phyloP scores from a whole-genome alignment of 1,140 invertebrate species.

The Microplitis demolitor region DNA sequence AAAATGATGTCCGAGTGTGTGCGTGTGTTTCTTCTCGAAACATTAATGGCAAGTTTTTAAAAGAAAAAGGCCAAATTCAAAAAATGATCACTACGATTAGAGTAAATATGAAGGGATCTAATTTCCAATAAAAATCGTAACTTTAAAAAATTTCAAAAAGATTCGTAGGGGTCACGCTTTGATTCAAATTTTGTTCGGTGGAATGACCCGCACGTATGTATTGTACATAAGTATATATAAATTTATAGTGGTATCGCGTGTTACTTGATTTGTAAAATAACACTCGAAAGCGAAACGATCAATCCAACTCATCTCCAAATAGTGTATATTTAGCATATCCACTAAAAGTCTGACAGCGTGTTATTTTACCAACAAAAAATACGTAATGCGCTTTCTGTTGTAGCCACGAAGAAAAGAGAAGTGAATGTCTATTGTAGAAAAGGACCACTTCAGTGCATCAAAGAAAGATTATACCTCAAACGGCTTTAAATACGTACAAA shows the following conservation, averaged over 20 bases:
- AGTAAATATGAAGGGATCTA: too few species aligned
- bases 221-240: background rate
- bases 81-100: too few species aligned
- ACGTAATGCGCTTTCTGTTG: conserved; percentile 34
- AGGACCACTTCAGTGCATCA: conserved; percentile 5
- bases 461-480: conserved; percentile 19
- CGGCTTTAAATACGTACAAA: conserved; percentile 12
- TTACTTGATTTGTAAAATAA: conserved; percentile 9
- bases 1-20: too few species aligned
- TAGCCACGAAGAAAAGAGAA: background rate
- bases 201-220: too few species aligned
- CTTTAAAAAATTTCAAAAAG: too few species aligned
- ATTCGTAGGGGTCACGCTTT: too few species aligned
- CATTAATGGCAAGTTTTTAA: too few species aligned
- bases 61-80: too few species aligned
- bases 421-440: background rate
- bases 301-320: conserved; percentile 67
- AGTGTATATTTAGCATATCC: conserved; percentile 55
- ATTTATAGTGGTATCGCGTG: background rate
- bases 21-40: too few species aligned
- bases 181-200: too few species aligned
- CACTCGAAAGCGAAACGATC: conserved; percentile 39
- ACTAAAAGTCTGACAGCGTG: conserved; percentile 52
- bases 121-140: too few species aligned
- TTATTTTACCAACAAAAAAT: conserved; percentile 59